These are phyloP conservation scores for Thalassoma bifasciatum DNA, from an alignment of 2,113 vertebrate genomes.

Conservation along the genomic window DNA sequence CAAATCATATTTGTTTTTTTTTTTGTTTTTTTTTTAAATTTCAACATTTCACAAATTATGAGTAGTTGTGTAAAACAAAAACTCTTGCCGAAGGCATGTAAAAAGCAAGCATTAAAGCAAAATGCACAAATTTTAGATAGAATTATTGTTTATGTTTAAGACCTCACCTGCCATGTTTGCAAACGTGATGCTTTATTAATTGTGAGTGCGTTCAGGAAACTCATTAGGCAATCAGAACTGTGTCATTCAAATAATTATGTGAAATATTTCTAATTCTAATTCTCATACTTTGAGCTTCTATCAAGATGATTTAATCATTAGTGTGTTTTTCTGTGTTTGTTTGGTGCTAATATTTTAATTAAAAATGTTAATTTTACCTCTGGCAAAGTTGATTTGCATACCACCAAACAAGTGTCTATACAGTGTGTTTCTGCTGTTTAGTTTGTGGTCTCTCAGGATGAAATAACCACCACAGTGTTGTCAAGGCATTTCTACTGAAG, in stretches of 20 bases:
- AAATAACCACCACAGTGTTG: constrained; percentile 80
- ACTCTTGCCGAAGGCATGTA: neutral
- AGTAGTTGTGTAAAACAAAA: neutral
- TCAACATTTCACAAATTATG: neutral
- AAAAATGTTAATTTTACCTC: constrained; percentile 88
- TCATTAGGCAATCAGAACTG: neutral
- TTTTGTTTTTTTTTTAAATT: neutral
- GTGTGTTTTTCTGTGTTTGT: constrained; percentile 89
- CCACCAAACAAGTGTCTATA: constrained; percentile 83
- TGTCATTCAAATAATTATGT: constrained; percentile 18
- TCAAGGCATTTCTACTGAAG: constrained; percentile 80
- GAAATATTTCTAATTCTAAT: constrained; percentile 31
- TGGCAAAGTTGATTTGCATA: constrained; percentile 84
- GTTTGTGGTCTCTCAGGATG: constrained; percentile 85
- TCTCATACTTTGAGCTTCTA: constrained; percentile 65
- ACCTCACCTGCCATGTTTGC: neutral
- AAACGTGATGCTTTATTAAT: neutral
- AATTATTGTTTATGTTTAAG: neutral
- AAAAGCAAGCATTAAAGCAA: too few species aligned
- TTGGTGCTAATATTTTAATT: constrained; percentile 89
- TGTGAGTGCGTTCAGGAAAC: neutral
- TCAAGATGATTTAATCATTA: constrained; percentile 86
- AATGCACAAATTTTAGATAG: neutral
- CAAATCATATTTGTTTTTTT: neutral
- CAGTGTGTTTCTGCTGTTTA: constrained; percentile 83